Evolutionary conservation across 2,888 invertebrate genomes (phyloP).

Genomic region (Dichetophora obliterata): DNA sequence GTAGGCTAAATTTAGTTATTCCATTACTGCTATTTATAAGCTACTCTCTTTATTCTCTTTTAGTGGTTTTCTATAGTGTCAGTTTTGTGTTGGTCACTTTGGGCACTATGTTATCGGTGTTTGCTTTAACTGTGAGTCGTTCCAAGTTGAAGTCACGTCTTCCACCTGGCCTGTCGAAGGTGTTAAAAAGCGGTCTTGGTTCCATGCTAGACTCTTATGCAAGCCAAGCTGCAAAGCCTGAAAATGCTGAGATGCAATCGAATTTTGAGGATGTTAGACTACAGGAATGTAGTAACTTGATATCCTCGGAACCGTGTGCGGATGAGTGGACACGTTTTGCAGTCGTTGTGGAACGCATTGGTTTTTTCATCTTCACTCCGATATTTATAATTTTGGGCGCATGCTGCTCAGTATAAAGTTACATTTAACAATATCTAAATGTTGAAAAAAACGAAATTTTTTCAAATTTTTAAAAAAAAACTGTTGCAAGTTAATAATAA

Average conservation of each 20-base stretch:
- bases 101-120: conserved; percentile 71
- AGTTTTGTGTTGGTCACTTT: conserved; percentile 71
- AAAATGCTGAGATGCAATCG: conserved; percentile 45
- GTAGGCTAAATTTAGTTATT: conserved; percentile 55
- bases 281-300: conserved; percentile 53
- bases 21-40: not conserved
- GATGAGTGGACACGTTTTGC: conserved; percentile 55
- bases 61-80: conserved; percentile 72
- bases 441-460: no score
- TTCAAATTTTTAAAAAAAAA: no score
- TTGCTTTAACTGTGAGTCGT: conserved; percentile 64
- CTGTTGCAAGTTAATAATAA: no score
- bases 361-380: conserved; percentile 46
- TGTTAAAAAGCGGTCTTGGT: conserved; percentile 49
- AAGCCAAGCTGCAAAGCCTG: conserved; percentile 25
- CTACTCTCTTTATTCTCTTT: conserved; percentile 52
- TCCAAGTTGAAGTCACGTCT: conserved; percentile 49
- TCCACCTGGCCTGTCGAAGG: conserved; percentile 45
- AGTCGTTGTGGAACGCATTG: conserved; percentile 50
- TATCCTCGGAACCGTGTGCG: conserved; percentile 44
- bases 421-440: no score
- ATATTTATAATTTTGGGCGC: conserved; percentile 46
- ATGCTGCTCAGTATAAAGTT: conserved; percentile 45
- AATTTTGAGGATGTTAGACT: conserved; percentile 52
- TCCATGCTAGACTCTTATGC: conserved; percentile 32